Percentiles rank a stretch among this genome's conserved stretches.
Evolutionary conservation across 2,888 invertebrate genomes (phyloP).

Genomic region (Apamea sordens): DNA sequence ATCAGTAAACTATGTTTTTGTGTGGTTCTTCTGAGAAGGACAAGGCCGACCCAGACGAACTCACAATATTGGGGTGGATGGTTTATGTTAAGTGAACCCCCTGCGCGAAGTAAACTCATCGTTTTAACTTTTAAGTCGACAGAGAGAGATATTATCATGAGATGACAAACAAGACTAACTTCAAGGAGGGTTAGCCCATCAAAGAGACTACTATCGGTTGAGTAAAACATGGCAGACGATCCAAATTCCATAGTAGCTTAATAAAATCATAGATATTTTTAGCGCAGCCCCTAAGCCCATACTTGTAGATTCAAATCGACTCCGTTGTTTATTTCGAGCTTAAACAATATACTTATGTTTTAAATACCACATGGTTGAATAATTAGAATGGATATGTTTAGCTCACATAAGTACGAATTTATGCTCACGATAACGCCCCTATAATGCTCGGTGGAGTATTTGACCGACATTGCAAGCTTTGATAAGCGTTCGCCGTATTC

Average conservation of each 20-base stretch:
- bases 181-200: conserved; percentile 3
- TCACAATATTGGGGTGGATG: conserved; percentile 42
- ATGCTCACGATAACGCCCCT: conserved; percentile 81
- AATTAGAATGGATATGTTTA: conserved; percentile 51
- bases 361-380: conserved; percentile 42
- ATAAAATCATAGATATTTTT: conserved; percentile 13
- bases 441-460: conserved; percentile 73
- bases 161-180: conserved; percentile 29
- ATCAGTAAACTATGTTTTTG: conserved; percentile 55
- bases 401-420: conserved; percentile 58
- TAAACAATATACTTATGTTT: background rate
- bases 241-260: conserved; percentile 11
- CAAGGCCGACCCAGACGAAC: conserved; percentile 9
- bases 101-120: conserved; percentile 29
- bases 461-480: conserved; percentile 75
- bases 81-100: conserved; percentile 51
- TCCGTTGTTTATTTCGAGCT: background rate
- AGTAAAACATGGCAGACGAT: background rate
- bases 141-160: conserved; percentile 34
- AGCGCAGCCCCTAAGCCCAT: background rate
- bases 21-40: conserved; percentile 54
- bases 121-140: conserved; percentile 35
- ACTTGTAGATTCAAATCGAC: background rate
- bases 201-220: background rate
- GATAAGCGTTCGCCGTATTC: conserved; percentile 73